These are phyloP conservation scores for Chydorus sphaericus DNA, from an alignment of 2,888 invertebrate genomes.

Conservation along the genomic window DNA sequence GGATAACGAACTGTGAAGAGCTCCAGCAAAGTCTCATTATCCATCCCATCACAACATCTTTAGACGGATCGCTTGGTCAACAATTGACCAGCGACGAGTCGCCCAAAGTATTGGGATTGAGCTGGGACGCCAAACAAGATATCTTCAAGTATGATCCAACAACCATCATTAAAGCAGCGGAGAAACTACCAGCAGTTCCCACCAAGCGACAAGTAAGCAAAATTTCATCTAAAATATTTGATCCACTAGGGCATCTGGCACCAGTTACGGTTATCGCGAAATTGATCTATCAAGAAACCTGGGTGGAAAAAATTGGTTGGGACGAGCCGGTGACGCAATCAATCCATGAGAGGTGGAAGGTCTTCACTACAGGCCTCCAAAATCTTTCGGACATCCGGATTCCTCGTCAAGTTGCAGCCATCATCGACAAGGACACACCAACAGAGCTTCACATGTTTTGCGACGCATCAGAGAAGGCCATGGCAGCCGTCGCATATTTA, in stretches of 20 bases:
- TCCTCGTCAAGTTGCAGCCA: not conserved
- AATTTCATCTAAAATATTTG: slow-evolving; percentile 11
- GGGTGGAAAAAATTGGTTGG: slow-evolving; percentile 2
- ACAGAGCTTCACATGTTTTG: slow-evolving; percentile 2
- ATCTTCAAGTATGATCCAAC: not conserved
- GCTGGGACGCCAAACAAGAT: not conserved
- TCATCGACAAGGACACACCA: too few species aligned
- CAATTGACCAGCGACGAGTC: not conserved
- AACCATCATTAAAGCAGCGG: not conserved
- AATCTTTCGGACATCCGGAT: not conserved
- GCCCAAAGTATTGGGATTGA: not conserved
- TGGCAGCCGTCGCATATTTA: not conserved
- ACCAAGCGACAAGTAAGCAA: slow-evolving; percentile 9
- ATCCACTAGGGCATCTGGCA: slow-evolving; percentile 13
- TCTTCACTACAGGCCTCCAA: not conserved
- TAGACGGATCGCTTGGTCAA: not conserved
- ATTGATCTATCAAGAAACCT: slow-evolving; percentile 8
- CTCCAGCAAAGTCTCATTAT: not conserved
- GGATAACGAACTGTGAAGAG: not conserved
- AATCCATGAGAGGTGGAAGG: not conserved
- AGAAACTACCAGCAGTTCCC: not conserved
- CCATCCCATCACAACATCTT: not conserved
- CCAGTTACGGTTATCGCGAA: slow-evolving; percentile 8
- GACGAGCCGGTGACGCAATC: not conserved
- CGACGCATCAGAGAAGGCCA: not conserved